Evolutionary conservation across 2,113 vertebrate genomes (phyloP), one percentile per base, ranked within the genome.

Genomic region (Chloropsis cyanopogon): DNA sequence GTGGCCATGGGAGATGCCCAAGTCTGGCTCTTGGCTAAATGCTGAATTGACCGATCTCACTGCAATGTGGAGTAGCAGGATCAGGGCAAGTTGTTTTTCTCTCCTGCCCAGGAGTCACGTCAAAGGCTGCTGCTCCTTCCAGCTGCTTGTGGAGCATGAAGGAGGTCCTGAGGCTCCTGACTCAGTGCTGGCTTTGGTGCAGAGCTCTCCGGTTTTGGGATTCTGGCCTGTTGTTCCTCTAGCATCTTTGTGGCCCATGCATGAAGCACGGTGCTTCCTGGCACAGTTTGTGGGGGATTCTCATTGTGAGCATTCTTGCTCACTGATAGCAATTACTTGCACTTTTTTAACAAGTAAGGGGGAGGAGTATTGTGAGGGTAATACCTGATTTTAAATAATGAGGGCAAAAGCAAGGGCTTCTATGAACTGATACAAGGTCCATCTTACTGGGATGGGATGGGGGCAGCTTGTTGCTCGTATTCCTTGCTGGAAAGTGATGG

Each of bases 11-110:
- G 46, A 70, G 18, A 12, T 37, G 31, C 35, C 2, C 3, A 47
- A 25, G 49, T 49, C 39, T 66, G 52, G 3, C 65, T 75, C 23
- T 79, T 66, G 37, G 46, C 28, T 57, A 6, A 35, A 6, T 44
- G 52, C 64, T n/a, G 61, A 66, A 18, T 14, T 42, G 33, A 15
- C 25, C 0, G 0, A 7, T 82, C 22, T 21, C 7, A 3, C 33
- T 35, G 35, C 6, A 4, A 4, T 14, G 4, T 77, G 71, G 25
- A 50, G 44, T 5, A 39, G 53, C 63, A 56, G 59, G 44, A 42
- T 14, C 4, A 6, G 33, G 28, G 17, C 15, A 54, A 35, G 49
- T 49, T 1, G 0, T 7, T 21, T 26, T 76, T 81, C 25, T 19
- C 26, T 60, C 7, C 26, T 76, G 35, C 31, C 8, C 16, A 31